phyloP scores from a whole-genome alignment of 2,113 vertebrate genomes.

The Cyprinodon tularosa region DNA sequence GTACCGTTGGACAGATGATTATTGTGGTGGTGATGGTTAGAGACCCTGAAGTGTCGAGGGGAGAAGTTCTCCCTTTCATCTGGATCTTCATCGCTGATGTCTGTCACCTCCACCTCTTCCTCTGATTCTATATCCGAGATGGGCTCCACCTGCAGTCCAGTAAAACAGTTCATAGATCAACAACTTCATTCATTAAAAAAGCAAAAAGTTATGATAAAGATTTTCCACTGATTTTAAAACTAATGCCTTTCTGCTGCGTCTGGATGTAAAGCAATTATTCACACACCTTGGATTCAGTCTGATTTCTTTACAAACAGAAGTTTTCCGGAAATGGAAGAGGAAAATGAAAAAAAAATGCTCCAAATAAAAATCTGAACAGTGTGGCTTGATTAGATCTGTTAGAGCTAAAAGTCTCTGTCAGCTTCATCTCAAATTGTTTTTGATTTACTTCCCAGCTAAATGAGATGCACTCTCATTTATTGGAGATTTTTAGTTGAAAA shows the following conservation, averaged over 20 bases:
- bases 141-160: constrained; percentile 83
- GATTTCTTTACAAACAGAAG: too few relatives aligned
- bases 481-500: too few relatives aligned
- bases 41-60: constrained; percentile 45
- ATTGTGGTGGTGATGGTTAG: constrained; percentile 47
- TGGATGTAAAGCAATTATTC: neutral
- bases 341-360: too few relatives aligned
- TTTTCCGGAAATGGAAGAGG: too few relatives aligned
- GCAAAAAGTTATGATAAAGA: neutral
- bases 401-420: too few relatives aligned
- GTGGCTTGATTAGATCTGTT: too few relatives aligned
- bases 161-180: neutral
- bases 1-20: constrained; percentile 56
- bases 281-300: neutral
- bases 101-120: constrained; percentile 90
- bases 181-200: neutral
- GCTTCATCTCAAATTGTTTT: too few relatives aligned
- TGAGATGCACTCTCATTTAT: too few relatives aligned
- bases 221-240: neutral
- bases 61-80: constrained; percentile 78
- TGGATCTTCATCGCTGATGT: constrained; percentile 87
- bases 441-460: too few relatives aligned
- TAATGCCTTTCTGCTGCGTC: neutral
- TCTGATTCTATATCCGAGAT: constrained; percentile 91
- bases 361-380: too few relatives aligned